These are phyloP conservation scores for Cataglyphis albicans DNA, from an alignment of 2,888 invertebrate species.

Conservation along the genomic window DNA sequence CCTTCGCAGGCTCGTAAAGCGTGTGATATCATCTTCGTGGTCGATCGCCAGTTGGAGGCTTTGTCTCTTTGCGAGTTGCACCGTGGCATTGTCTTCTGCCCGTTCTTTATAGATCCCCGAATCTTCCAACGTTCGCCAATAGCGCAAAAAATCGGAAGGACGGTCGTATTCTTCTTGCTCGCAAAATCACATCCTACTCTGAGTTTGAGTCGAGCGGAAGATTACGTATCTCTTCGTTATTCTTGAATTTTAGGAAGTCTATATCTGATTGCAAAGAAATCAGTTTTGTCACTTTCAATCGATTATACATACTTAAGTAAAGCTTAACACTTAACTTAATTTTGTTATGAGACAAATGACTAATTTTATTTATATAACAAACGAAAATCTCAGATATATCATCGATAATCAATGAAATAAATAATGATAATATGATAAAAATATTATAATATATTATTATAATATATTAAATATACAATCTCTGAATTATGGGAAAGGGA, in stretches of 20 bases:
- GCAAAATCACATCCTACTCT: conserved; percentile 14
- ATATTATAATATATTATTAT: neutral
- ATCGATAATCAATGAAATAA: neutral
- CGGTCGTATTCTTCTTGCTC: conserved; percentile 50
- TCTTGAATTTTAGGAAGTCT: neutral
- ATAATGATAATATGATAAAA: neutral
- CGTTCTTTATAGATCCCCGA: conserved; percentile 77
- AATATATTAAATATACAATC: neutral
- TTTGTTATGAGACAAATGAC: too few species aligned
- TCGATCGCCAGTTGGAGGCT: conserved; percentile 77
- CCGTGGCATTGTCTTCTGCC: conserved; percentile 80
- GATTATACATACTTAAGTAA: neutral
- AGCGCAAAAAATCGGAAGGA: conserved; percentile 73
- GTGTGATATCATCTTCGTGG: conserved; percentile 83
- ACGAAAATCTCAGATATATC: neutral
- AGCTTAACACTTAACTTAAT: too few species aligned
- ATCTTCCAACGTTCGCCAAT: conserved; percentile 71
- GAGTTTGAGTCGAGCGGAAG: neutral
- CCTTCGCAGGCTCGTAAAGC: conserved; percentile 81
- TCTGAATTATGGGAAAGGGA: neutral
- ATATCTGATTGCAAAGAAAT: neutral
- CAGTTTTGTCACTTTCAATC: neutral
- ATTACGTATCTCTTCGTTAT: neutral
- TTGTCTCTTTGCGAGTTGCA: conserved; percentile 80
- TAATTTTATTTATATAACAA: too few species aligned